phyloP scores from a whole-genome alignment of 2,888 invertebrate species.

The Smittia aterrima region DNA sequence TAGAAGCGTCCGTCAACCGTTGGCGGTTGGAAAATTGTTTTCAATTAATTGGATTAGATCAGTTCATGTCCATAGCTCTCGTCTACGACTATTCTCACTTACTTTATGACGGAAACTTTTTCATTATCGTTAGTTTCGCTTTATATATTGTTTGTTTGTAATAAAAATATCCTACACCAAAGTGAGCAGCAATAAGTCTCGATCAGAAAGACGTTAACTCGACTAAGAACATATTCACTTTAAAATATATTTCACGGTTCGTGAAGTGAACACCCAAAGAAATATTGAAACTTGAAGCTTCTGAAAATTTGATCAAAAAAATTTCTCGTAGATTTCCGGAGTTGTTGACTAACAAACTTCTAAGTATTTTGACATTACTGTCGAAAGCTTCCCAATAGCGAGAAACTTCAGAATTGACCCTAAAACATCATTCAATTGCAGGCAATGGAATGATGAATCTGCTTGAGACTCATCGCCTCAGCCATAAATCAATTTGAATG shows the following conservation, averaged over 20 bases:
- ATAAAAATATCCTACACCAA: background rate
- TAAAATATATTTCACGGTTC: slow-evolving; percentile 13
- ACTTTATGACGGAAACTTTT: background rate
- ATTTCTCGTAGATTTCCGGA: background rate
- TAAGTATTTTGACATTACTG: too few relatives aligned
- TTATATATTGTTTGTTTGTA: background rate
- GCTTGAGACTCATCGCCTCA: background rate
- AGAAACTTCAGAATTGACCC: background rate
- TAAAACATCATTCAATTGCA: slow-evolving; percentile 11
- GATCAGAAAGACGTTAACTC: background rate
- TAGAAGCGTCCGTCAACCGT: background rate
- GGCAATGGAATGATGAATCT: background rate
- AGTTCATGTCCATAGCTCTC: background rate
- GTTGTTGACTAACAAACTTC: background rate
- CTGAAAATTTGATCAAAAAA: background rate
- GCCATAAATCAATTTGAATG: slow-evolving; percentile 8
- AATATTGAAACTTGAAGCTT: background rate
- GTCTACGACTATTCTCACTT: background rate
- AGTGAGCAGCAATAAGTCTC: background rate
- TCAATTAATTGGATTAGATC: slow-evolving; percentile 18
- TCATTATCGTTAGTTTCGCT: background rate
- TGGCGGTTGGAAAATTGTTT: background rate
- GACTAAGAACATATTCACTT: background rate
- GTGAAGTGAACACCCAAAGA: background rate
- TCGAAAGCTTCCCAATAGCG: background rate